A percentile compares a stretch with the other conserved stretches of the same genome.
These are phyloP conservation scores for Iphiclides podalirius DNA, from an alignment of 2,888 invertebrate genomes.

Conservation along the genomic window DNA sequence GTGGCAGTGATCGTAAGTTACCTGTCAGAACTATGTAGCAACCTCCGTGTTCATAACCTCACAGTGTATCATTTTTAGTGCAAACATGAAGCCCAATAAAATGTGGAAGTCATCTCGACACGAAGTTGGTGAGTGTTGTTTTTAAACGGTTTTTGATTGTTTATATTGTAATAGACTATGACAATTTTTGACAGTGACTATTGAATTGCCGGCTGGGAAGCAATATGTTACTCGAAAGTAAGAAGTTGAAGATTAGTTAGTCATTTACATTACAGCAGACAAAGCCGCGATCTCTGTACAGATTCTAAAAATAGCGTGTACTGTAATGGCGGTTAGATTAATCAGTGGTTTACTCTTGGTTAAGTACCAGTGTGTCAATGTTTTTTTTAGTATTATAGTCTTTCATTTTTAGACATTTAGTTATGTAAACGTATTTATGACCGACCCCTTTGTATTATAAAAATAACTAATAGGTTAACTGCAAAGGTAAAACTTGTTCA, in stretches of 20 bases:
- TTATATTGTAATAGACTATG: constrained; percentile 39
- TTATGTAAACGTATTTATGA: constrained; percentile 1
- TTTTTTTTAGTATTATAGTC: background rate
- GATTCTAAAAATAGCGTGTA: constrained; percentile 71
- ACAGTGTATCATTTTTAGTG: constrained; percentile 47
- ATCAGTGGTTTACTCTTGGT: constrained; percentile 69
- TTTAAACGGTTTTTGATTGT: constrained; percentile 28
- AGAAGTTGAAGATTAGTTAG: constrained; percentile 45
- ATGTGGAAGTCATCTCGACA: constrained; percentile 54
- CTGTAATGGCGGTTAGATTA: constrained; percentile 65
- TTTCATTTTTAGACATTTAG: background rate
- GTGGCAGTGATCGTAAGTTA: constrained; percentile 58
- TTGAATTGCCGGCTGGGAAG: constrained; percentile 46
- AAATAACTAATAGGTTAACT: background rate
- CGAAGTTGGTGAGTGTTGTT: constrained; percentile 56
- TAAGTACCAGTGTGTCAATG: constrained; percentile 44
- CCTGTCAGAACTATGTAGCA: constrained; percentile 73
- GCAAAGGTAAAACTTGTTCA: background rate
- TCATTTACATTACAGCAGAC: constrained; percentile 71
- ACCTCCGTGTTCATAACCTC: constrained; percentile 58
- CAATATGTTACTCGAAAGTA: constrained; percentile 26
- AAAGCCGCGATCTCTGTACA: constrained; percentile 75
- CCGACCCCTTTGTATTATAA: constrained; percentile 1
- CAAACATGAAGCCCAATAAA: constrained; percentile 50
- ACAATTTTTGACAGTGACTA: constrained; percentile 57